Base-by-base conservation (phyloP, 2,888 invertebrate species). In the Rhorus exstirpatorius region DNA sequence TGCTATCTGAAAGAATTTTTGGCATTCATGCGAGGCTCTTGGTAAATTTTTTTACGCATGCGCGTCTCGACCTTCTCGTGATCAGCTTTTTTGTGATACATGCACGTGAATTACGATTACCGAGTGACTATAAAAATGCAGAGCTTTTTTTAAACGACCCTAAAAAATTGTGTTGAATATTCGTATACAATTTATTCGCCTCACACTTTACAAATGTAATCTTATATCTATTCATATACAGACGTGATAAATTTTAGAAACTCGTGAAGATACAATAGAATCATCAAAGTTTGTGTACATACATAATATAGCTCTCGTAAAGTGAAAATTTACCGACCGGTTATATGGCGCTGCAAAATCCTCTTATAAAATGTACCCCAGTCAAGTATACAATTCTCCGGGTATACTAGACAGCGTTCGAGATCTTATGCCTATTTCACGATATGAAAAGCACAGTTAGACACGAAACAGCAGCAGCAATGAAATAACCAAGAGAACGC, bases 401-500 rank as follows among this genome's bases (percentile, higher is more conserved):
- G 55, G 41, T 14, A n/a, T 53, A 35, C 46, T 12, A 24, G 44
- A 44, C 12, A 14, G 14, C 8, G 4, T 21, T 68, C 53, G 38
- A 24, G 24, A 21, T 14, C 17, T 24, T 14, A 21, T 51, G 49
- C 10, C 21, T 38, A 51, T 72, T 53, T 67, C 24, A 31, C 12
- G 58, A 60, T 44, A 41, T 55, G 58, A 65, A 77, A 76, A 77
- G 76, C 76, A 31, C 70, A 72, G 71, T 77, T 63, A 68, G 77
- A 68, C 72, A 63, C 68, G 61, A 68, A 44, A 60, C 38, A 67
- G 21, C n/a, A 19, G 31, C 67, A 58, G 53, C 61, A 72, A 65
- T 65, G 63, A 80, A 61, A 61, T 61, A 58, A 60, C 61, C 35
- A 44, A 75, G 74, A 7, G 35, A 61, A n/a, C 51, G 17, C 14